Evolutionary conservation across 2,113 vertebrate genomes (phyloP).

Genomic region (Bujurquina vittata): DNA sequence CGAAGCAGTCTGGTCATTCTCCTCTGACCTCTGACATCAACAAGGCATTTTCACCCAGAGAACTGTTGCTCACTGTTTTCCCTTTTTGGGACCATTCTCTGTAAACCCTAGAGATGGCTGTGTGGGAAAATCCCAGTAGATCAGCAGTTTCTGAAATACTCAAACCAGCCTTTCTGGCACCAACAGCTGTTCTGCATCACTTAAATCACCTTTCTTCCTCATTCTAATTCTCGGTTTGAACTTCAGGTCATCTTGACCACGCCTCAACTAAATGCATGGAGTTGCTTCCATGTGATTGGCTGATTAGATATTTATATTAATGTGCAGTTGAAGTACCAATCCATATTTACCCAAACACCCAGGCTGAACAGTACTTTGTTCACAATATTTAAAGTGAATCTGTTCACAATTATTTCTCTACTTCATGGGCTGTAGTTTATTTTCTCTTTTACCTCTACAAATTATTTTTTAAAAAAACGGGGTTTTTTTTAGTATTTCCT

Average conservation of each 20-base stretch:
- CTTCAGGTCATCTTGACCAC: background rate
- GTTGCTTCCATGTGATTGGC: background rate
- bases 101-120: background rate
- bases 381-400: background rate
- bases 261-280: background rate
- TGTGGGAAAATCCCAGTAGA: background rate
- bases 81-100: background rate
- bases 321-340: background rate
- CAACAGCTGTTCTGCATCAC: background rate
- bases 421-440: background rate
- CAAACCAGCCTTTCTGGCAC: background rate
- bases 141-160: background rate
- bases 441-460: background rate
- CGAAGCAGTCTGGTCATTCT: background rate
- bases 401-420: background rate
- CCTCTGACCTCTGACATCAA: background rate
- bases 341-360: background rate
- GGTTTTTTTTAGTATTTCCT: background rate
- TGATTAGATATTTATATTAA: background rate
- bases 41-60: background rate
- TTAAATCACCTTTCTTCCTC: background rate
- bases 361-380: background rate
- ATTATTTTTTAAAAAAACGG: background rate
- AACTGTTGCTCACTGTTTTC: background rate
- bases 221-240: background rate